Conservation (phyloP, 2,113 vertebrate species). For the Ceratotherium simum region DNA sequence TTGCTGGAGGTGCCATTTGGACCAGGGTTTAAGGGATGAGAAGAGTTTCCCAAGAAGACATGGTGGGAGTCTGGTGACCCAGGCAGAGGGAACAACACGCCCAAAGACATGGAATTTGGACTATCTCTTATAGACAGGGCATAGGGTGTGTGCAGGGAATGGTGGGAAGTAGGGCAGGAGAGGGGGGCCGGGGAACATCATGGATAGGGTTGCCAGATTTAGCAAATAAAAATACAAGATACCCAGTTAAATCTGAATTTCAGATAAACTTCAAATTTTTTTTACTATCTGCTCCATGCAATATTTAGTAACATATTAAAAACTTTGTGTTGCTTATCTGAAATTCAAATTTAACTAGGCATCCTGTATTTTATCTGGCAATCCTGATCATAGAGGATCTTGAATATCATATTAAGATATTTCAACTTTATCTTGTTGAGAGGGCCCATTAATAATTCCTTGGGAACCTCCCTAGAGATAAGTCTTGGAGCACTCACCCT, state of each 20-base stretch:
- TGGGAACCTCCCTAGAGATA: not conserved
- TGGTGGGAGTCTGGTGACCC: not conserved
- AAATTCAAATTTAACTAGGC: not conserved
- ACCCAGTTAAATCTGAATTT: not conserved
- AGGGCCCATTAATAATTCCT: not conserved
- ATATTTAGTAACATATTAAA: constrained; percentile 1
- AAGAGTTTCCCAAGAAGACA: not conserved
- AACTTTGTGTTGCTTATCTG: not conserved
- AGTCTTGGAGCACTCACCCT: not conserved
- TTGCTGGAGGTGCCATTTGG: not conserved
- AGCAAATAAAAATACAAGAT: not conserved
- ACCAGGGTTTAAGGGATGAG: not conserved
- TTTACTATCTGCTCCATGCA: not conserved
- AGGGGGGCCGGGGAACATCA: not conserved
- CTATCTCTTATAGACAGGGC: not conserved
- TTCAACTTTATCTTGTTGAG: not conserved
- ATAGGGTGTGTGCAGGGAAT: too few species aligned
- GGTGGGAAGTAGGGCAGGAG: not conserved
- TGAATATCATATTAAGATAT: not conserved
- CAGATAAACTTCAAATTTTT: not conserved
- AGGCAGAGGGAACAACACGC: not conserved
- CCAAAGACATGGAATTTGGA: not conserved
- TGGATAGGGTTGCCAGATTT: not conserved
- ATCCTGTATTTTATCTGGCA: constrained; percentile 18
- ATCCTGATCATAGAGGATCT: not conserved